Evolutionary conservation across 2,113 vertebrate species (phyloP).

Genomic region (Megaleporinus macrocephalus): DNA sequence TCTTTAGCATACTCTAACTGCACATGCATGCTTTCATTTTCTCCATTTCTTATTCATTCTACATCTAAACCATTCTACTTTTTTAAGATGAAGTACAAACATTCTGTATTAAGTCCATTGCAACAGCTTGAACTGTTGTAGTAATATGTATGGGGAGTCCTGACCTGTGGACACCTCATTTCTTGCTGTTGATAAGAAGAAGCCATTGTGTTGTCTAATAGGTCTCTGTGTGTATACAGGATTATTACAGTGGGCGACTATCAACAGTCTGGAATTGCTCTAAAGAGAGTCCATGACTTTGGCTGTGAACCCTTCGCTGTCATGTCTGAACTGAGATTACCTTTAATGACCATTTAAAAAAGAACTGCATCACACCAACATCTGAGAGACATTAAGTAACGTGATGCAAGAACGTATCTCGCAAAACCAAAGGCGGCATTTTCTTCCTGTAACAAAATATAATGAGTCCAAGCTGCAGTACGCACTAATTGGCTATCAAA

Average conservation of each 20-base stretch:
- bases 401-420: slow-evolving; percentile 49
- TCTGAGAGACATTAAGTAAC: slow-evolving; percentile 59
- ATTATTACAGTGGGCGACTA: slow-evolving; percentile 8
- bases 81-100: too few relatives aligned
- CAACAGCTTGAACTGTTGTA: neutral
- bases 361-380: slow-evolving; percentile 43
- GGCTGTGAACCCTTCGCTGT: slow-evolving; percentile 26
- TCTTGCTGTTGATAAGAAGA: neutral
- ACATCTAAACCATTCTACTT: too few relatives aligned
- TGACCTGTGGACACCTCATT: neutral
- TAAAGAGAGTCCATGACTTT: slow-evolving; percentile 5
- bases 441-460: slow-evolving; percentile 59
- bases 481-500: slow-evolving; percentile 53
- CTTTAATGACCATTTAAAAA: slow-evolving; percentile 45
- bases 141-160: slow-evolving; percentile 4
- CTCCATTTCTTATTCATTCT: neutral
- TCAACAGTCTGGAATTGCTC: neutral
- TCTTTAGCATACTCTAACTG: neutral
- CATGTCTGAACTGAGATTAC: slow-evolving; percentile 41
- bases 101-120: neutral
- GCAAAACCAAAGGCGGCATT: slow-evolving; percentile 48
- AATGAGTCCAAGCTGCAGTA: slow-evolving; percentile 51
- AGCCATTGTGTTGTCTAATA: neutral
- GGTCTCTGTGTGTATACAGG: neutral
- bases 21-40: neutral